A percentile compares a stretch with the other conserved stretches of the same genome.
phyloP scores from a whole-genome alignment of 2,888 invertebrate species.

The Leptinotarsa juncta region DNA sequence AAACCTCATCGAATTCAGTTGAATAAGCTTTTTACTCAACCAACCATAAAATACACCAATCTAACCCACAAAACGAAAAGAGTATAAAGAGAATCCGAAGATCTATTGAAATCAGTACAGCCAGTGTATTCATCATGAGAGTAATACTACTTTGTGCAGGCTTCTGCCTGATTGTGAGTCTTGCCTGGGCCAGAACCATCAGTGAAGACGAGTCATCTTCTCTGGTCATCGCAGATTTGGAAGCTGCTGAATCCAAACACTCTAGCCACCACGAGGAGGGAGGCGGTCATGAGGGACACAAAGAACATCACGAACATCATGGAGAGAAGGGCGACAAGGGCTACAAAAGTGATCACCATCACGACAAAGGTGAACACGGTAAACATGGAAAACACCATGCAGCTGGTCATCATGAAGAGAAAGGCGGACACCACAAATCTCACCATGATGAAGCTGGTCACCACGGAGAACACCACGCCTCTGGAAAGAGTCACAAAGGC shows the following conservation, averaged over 20 bases:
- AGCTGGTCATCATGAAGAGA: conserved; percentile 80
- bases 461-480: conserved; percentile 82
- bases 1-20: conserved; percentile 27
- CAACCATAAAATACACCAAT: conserved; percentile 23
- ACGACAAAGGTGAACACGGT: conserved; percentile 83
- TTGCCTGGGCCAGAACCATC: conserved; percentile 57
- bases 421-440: conserved; percentile 84
- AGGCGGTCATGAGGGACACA: conserved; percentile 78
- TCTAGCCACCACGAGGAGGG: conserved; percentile 71
- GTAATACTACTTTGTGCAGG: conserved; percentile 58
- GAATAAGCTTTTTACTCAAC: conserved; percentile 21
- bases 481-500: conserved; percentile 82
- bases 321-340: conserved; percentile 85
- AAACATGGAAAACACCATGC: conserved; percentile 82
- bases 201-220: conserved; percentile 56
- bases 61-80: conserved; percentile 16
- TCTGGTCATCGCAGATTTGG: conserved; percentile 42
- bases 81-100: conserved; percentile 32
- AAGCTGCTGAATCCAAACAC: conserved; percentile 43
- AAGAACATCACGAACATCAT: conserved; percentile 76
- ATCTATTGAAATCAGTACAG: conserved; percentile 20
- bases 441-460: conserved; percentile 83
- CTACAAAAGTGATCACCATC: conserved; percentile 79
- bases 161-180: conserved; percentile 56
- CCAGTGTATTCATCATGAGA: conserved; percentile 52